A percentile compares a stretch with the other conserved stretches of the same genome.
Conservation (phyloP, 2,888 invertebrate species). For the Chloromyia formosa region DNA sequence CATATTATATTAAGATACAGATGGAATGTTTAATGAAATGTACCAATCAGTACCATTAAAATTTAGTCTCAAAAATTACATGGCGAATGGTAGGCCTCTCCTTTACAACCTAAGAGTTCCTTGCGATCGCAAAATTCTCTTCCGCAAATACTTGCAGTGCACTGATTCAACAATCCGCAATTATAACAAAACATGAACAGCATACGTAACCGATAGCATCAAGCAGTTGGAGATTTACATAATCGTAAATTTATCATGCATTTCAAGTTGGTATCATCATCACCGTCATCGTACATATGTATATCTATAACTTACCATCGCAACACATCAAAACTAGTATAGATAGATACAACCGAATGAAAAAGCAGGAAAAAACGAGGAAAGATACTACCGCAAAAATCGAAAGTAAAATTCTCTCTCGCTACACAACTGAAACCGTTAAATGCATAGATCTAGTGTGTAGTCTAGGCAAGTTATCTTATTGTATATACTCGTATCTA, state of each 20-base stretch:
- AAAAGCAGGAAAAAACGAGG: not conserved
- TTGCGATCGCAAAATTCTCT: no score
- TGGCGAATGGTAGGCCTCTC: no score
- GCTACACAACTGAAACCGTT: slow-evolving; percentile 37
- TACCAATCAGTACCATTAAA: no score
- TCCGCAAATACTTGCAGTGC: no score
- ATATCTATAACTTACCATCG: slow-evolving; percentile 6
- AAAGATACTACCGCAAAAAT: slow-evolving; percentile 30
- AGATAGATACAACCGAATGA: slow-evolving; percentile 6
- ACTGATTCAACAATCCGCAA: no score
- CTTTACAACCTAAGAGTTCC: no score
- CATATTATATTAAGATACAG: no score
- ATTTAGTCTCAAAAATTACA: no score
- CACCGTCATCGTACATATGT: not conserved
- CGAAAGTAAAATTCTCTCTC: slow-evolving; percentile 34
- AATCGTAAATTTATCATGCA: not conserved
- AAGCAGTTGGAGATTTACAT: not conserved
- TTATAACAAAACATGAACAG: no score
- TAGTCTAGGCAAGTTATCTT: no score
- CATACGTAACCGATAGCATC: no score
- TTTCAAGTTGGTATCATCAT: not conserved
- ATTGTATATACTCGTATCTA: not conserved
- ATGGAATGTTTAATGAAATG: no score
- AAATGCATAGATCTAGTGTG: not conserved
- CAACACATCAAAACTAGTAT: not conserved